Percentiles rank a stretch among this genome's conserved stretches.
phyloP scores from a whole-genome alignment of 2,113 vertebrate genomes.

The Ibidorhyncha struthersii region DNA sequence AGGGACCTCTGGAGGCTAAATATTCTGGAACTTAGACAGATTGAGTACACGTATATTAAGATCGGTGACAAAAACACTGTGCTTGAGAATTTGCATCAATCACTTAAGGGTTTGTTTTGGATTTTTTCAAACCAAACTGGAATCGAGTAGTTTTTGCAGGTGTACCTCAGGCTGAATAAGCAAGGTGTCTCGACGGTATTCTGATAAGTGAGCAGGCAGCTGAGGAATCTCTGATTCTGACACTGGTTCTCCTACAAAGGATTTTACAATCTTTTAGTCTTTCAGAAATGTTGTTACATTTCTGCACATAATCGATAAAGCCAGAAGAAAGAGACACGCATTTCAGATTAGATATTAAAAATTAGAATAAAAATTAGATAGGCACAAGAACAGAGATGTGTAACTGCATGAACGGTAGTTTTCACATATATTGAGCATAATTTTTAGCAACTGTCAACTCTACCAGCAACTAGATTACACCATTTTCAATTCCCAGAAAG shows the following conservation, averaged over 20 bases:
- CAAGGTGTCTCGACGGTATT: slow-evolving; percentile 71
- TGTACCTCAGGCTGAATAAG: slow-evolving; percentile 82
- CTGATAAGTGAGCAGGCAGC: slow-evolving; percentile 75
- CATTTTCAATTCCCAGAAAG: not conserved
- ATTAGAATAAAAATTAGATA: not conserved
- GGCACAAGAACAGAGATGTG: not conserved
- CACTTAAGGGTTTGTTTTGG: not conserved
- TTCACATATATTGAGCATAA: not conserved
- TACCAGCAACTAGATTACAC: not conserved
- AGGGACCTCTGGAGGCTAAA: too few relatives aligned
- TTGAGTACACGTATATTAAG: not conserved
- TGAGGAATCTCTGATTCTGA: slow-evolving; percentile 49
- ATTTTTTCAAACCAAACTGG: not conserved
- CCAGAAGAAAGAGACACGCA: not conserved
- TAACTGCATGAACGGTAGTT: not conserved
- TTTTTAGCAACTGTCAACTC: not conserved
- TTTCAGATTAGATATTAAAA: not conserved
- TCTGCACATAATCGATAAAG: not conserved
- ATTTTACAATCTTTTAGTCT: not conserved
- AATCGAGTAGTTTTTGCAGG: not conserved
- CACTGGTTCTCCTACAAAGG: slow-evolving; percentile 66
- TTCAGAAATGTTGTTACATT: not conserved
- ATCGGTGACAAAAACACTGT: not conserved
- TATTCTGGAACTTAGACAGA: not conserved
- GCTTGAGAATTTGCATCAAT: not conserved